Evolutionary conservation across 2,888 invertebrate genomes (phyloP).

Genomic region (Scaptomyza polygonia): DNA sequence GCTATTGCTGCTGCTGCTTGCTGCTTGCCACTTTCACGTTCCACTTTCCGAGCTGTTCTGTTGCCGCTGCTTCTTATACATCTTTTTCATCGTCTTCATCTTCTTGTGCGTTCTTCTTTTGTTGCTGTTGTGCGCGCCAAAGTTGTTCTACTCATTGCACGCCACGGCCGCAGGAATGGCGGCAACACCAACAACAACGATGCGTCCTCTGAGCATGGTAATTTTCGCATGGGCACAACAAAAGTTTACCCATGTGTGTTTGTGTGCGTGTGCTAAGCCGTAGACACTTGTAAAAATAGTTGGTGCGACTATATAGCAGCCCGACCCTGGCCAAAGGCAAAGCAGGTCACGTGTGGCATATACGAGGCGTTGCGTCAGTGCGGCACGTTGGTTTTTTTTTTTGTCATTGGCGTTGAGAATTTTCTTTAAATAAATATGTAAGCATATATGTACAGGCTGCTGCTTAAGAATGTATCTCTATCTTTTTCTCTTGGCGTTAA

Average conservation of each 20-base stretch:
- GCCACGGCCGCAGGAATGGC: conserved; percentile 58
- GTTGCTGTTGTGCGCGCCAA: conserved; percentile 63
- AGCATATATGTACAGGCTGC: conserved; percentile 23
- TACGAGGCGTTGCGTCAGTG: conserved; percentile 68
- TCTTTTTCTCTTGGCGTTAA: background rate
- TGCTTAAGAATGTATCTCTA: conserved; percentile 11
- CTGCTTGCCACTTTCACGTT: conserved; percentile 38
- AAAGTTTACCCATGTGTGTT: conserved; percentile 27
- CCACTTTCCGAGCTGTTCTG: conserved; percentile 50
- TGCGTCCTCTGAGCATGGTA: conserved; percentile 74
- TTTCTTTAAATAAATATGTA: conserved; percentile 73
- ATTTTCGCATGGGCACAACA: conserved; percentile 68
- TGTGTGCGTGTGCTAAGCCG: conserved; percentile 57
- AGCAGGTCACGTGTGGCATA: conserved; percentile 79
- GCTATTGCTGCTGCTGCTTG: conserved; percentile 27
- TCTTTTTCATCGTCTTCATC: conserved; percentile 2
- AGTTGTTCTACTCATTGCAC: conserved; percentile 72
- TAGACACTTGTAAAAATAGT: conserved; percentile 79
- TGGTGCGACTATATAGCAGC: conserved; percentile 68
- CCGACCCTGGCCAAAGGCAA: conserved; percentile 76
- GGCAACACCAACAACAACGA: conserved; percentile 19
- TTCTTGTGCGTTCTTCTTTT: conserved; percentile 38
- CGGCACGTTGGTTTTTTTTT: conserved; percentile 8
- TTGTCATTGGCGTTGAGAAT: conserved; percentile 50
- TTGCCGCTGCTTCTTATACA: conserved; percentile 14